Conservation (phyloP, 2,797 vertebrate species). For the Morus bassanus region DNA sequence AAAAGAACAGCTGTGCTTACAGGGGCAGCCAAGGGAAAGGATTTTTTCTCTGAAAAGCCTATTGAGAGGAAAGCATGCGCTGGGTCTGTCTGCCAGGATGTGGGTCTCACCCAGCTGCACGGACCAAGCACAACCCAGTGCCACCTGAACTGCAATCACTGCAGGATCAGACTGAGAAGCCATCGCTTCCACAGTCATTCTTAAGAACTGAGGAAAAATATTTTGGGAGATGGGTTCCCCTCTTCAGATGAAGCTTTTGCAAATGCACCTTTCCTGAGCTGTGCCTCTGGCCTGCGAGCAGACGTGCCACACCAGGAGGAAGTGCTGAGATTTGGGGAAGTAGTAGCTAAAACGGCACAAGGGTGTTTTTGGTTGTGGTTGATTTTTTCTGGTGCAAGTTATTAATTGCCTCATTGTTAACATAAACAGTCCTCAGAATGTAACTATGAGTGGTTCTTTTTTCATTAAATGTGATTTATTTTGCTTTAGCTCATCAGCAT, state of each 20-base stretch:
- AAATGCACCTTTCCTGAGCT: background rate
- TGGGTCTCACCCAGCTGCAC: background rate
- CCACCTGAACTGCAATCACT: background rate
- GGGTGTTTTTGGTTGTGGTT: background rate
- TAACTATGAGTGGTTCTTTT: background rate
- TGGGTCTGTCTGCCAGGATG: background rate
- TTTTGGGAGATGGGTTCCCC: background rate
- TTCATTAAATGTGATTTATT: background rate
- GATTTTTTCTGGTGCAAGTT: background rate
- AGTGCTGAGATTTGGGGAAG: slow-evolving; percentile 37
- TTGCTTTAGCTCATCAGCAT: background rate
- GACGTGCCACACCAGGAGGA: background rate
- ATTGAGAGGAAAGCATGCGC: background rate
- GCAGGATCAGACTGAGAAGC: background rate
- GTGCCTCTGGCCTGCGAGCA: background rate
- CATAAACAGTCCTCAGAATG: background rate
- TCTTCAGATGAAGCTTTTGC: background rate
- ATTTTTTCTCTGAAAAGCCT: background rate
- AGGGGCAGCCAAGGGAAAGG: background rate
- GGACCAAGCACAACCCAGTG: background rate
- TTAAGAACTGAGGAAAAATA: background rate
- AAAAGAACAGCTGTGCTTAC: background rate
- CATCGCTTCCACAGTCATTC: background rate
- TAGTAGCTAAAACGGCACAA: background rate
- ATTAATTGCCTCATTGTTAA: slow-evolving; percentile 22